These are phyloP conservation scores for Drosophila leontia DNA, from an alignment of 1,140 invertebrate species.

Conservation along the genomic window DNA sequence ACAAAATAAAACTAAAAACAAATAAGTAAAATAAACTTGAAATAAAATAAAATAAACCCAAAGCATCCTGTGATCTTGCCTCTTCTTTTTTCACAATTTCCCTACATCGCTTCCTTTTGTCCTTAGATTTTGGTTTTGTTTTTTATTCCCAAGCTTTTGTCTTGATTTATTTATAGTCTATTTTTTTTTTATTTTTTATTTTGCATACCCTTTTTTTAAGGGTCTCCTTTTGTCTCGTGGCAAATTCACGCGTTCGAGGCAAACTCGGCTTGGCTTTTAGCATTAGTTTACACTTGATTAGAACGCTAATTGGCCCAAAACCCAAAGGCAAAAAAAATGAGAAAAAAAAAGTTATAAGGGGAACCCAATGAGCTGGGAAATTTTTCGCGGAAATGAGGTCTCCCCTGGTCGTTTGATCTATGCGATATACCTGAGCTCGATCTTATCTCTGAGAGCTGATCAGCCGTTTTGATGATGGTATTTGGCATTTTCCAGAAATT, in stretches of 20 bases:
- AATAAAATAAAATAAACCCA: constrained; percentile 8
- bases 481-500: constrained; percentile 24
- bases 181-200: constrained; percentile 3
- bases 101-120: background rate
- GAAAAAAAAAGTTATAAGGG: background rate
- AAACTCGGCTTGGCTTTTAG: constrained; percentile 80
- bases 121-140: background rate
- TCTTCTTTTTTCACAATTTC: background rate
- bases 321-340: background rate
- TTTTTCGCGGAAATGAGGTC: constrained; percentile 68
- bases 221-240: constrained; percentile 68
- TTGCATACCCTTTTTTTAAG: constrained; percentile 10
- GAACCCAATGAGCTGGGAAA: constrained; percentile 55
- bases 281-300: constrained; percentile 84
- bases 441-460: constrained; percentile 23
- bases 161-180: constrained; percentile 3
- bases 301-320: constrained; percentile 75
- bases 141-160: background rate
- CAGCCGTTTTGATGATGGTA: constrained; percentile 7
- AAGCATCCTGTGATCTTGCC: constrained; percentile 36
- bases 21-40: background rate
- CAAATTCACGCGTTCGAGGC: constrained; percentile 78
- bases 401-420: constrained; percentile 41
- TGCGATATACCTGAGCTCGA: constrained; percentile 36
- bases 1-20: background rate